Evolutionary conservation across 2,797 vertebrate genomes (phyloP).

Genomic region (Betta splendens): DNA sequence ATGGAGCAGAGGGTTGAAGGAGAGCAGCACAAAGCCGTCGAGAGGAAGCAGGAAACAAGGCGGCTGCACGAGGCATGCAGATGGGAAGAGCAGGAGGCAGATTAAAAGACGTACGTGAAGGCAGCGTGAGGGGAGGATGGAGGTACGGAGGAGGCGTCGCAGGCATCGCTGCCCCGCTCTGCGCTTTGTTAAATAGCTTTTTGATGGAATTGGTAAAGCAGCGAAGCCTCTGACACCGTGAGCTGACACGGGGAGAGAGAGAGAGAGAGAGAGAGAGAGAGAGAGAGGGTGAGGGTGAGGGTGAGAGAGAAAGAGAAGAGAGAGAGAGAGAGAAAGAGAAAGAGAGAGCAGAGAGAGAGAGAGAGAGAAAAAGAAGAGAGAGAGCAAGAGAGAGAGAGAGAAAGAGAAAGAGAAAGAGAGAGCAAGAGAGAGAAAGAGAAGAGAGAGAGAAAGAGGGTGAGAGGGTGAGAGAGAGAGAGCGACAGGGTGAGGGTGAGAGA

Average conservation of each 20-base stretch:
- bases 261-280: too few species aligned
- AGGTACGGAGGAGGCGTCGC: conserved; percentile 51
- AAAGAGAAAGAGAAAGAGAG: too few species aligned
- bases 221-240: conserved; percentile 69
- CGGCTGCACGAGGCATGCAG: too few species aligned
- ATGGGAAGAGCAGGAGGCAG: conserved; percentile 3
- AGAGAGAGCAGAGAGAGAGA: conserved; percentile 35
- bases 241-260: conserved; percentile 49
- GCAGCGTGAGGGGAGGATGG: conserved; percentile 41
- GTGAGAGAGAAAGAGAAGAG: conserved; percentile 7
- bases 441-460: too few species aligned
- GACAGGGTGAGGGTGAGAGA: too few species aligned
- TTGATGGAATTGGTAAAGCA: conserved; percentile 78
- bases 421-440: conserved; percentile 37
- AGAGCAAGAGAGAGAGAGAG: too few species aligned
- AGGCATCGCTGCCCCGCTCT: conserved; percentile 65
- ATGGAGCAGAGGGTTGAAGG: neutral
- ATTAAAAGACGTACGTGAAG: too few species aligned
- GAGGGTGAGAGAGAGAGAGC: too few species aligned
- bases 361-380: conserved; percentile 14
- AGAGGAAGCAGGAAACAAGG: conserved; percentile 5
- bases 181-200: conserved; percentile 78
- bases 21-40: neutral
- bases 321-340: conserved; percentile 21
- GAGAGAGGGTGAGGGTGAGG: conserved; percentile 17